A percentile compares a stretch with the other conserved stretches of the same genome.
Evolutionary conservation across 2,888 invertebrate species (phyloP).

Genomic region (Conus canariensis): DNA sequence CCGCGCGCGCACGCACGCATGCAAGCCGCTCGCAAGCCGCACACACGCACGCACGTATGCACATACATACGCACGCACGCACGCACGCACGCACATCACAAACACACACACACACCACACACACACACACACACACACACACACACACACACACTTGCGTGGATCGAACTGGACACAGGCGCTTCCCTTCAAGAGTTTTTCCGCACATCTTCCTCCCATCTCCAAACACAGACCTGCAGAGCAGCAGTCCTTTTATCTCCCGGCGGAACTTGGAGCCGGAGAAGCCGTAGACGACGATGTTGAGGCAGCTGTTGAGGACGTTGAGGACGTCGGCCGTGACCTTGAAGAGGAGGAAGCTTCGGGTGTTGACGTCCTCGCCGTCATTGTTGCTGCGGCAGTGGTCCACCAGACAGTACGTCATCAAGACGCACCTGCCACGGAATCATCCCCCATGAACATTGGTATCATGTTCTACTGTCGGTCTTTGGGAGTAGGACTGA

Average conservation of each 20-base stretch:
- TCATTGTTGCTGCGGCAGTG: slow-evolving; percentile 53
- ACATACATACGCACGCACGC: not conserved
- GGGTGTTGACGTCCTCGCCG: slow-evolving; percentile 45
- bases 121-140: not conserved
- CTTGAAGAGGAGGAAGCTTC: slow-evolving; percentile 48
- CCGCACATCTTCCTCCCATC: no score
- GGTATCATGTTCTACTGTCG: no score
- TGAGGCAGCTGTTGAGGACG: slow-evolving; percentile 62
- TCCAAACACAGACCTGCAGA: slow-evolving; percentile 36
- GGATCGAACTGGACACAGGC: no score
- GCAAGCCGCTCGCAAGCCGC: not conserved
- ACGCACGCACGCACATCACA: not conserved
- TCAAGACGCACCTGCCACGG: slow-evolving; percentile 51
- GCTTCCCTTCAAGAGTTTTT: no score
- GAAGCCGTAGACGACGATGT: slow-evolving; percentile 61
- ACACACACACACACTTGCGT: not conserved
- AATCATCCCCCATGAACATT: not conserved
- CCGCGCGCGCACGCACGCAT: not conserved
- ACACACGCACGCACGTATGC: not conserved
- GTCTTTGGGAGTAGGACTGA: no score
- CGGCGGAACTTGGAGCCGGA: slow-evolving; percentile 59
- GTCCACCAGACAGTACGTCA: slow-evolving; percentile 55
- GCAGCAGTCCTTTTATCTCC: slow-evolving; percentile 53
- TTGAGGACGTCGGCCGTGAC: slow-evolving; percentile 57
- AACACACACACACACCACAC: not conserved